A percentile compares a stretch with the other conserved stretches of the same genome.
phyloP scores from a whole-genome alignment of 37 sponge, comb jelly and placozoan species.

The Aplysina aerophoba region DNA sequence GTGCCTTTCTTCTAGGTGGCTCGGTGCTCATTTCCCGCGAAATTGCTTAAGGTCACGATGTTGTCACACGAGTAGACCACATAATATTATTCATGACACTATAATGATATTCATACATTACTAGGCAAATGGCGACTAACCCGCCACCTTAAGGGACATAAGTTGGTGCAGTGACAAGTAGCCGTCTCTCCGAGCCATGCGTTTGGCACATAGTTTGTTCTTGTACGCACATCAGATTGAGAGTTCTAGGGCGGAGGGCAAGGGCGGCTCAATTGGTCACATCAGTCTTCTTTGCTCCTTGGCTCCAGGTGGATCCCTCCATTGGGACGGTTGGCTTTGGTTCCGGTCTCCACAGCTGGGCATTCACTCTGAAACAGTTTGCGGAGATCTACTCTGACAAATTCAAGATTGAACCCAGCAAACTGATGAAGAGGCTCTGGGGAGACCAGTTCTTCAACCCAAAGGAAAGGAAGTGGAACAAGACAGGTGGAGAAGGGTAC shows the following conservation, averaged over 20 bases:
- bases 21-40: too few relatives aligned
- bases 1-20: too few relatives aligned
- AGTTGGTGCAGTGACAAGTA: too few relatives aligned
- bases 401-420: conserved; percentile 94
- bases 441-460: conserved; percentile 93
- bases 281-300: background rate
- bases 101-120: too few relatives aligned
- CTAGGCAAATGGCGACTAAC: too few relatives aligned
- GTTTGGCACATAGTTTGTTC: too few relatives aligned
- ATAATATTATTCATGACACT: too few relatives aligned
- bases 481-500: conserved; percentile 74
- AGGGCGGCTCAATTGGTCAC: background rate
- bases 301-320: conserved; percentile 72
- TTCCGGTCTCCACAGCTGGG: conserved; percentile 99
- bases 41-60: too few relatives aligned
- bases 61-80: too few relatives aligned
- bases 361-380: conserved; percentile 99
- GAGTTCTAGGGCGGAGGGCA: background rate
- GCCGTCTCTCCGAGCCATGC: too few relatives aligned
- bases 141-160: too few relatives aligned
- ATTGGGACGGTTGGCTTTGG: conserved; percentile 99
- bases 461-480: conserved; percentile 93
- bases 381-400: conserved; percentile 96
- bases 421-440: conserved; percentile 97
- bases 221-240: too few relatives aligned